These are phyloP conservation scores for Cochlearius cochlearius DNA, from an alignment of 2,113 vertebrate species.

Conservation along the genomic window DNA sequence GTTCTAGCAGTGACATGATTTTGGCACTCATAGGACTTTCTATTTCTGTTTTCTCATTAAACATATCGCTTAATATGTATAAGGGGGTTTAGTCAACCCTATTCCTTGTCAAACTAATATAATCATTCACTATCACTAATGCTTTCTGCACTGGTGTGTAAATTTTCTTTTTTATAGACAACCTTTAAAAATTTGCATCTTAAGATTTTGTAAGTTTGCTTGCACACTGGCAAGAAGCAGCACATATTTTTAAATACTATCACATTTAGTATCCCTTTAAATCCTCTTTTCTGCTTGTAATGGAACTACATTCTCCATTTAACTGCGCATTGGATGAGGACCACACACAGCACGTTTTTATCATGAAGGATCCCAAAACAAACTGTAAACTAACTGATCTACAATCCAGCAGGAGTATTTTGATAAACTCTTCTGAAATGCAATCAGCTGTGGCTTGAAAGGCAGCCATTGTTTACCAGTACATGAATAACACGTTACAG, in stretches of 20 bases:
- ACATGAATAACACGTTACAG: not conserved
- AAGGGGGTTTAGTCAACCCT: not conserved
- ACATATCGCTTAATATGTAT: not conserved
- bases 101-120: not conserved
- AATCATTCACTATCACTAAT: not conserved
- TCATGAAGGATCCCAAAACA: not conserved
- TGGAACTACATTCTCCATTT: not conserved
- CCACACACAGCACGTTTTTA: not conserved
- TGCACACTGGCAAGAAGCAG: not conserved
- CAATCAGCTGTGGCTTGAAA: not conserved
- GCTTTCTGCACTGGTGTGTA: not conserved
- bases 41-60: constrained; percentile 6
- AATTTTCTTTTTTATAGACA: not conserved
- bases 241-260: not conserved
- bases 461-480: not conserved
- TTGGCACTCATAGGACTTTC: not conserved
- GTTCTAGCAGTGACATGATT: not conserved
- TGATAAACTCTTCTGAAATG: constrained; percentile 1
- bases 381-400: not conserved
- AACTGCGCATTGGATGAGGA: not conserved
- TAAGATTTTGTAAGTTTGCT: not conserved
- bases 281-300: not conserved
- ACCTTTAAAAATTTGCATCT: not conserved
- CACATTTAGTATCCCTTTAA: not conserved
- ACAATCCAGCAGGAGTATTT: not conserved